A percentile compares a stretch with the other conserved stretches of the same genome.
Evolutionary conservation across 2,888 invertebrate genomes (phyloP).

Genomic region (Cenopis cana): DNA sequence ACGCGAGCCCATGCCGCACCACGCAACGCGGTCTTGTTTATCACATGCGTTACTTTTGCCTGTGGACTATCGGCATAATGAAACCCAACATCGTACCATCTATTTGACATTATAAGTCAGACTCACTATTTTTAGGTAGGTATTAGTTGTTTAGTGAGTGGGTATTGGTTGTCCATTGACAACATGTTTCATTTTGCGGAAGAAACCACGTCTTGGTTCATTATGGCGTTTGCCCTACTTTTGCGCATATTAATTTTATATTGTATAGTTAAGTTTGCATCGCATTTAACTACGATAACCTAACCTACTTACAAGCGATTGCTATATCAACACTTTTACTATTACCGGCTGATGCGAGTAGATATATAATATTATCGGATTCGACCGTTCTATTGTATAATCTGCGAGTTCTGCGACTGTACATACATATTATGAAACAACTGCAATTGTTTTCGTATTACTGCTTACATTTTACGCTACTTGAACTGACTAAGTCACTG

Average conservation of each 20-base stretch:
- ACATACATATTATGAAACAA: constrained; percentile 16
- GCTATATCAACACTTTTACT: constrained; percentile 4
- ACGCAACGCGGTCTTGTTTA: too few species aligned
- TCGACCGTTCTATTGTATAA: not conserved
- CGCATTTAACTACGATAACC: not conserved
- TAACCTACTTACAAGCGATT: not conserved
- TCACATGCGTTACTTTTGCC: too few species aligned
- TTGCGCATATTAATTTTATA: not conserved
- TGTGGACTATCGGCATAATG: too few species aligned
- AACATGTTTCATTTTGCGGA: too few species aligned
- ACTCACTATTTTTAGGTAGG: too few species aligned
- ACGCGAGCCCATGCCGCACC: too few species aligned
- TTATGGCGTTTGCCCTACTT: too few species aligned
- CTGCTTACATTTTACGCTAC: not conserved
- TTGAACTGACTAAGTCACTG: not conserved
- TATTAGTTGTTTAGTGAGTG: too few species aligned
- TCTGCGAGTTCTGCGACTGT: not conserved
- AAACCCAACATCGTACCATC: too few species aligned
- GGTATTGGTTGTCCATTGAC: too few species aligned
- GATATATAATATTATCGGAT: constrained; percentile 2
- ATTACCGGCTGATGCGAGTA: not conserved
- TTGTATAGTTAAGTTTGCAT: not conserved
- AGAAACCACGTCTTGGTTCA: too few species aligned
- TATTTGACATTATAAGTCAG: too few species aligned
- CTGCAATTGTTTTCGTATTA: not conserved